Base-by-base conservation (phyloP, 64 coral and sea anemone genomes). In the Pocillopora damicornis region DNA sequence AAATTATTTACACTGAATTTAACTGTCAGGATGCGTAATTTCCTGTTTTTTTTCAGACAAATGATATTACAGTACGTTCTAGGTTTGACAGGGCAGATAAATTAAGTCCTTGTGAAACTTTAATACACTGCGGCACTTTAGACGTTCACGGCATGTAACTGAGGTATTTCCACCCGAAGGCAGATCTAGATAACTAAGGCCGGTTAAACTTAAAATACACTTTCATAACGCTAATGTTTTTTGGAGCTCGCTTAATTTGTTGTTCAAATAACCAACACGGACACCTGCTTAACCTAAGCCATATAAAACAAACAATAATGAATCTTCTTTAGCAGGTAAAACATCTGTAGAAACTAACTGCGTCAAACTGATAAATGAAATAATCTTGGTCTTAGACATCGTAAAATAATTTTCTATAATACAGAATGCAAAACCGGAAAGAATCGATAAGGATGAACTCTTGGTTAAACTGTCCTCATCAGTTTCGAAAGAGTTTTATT, bases 231-330 rank as follows among this genome's bases (percentile, higher is more conserved):
- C 16, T 57, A 20, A 20, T 17, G 9, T 16, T 51, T 45, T 20
- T 58, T 56, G 8, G 73, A 18, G 37, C 37, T 77, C 57, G 37
- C 18, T 57, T 51, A 77, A 77, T 77, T 57, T 38, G 57, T 58
- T 56, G 22, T 15, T 22, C 75, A 57, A 38, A 30, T 30, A 71
- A 9, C 67, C 17, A 45, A 58, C 16, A 45, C 38, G 75, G 18
- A 6, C 0, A n/a, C 42, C 57, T 77, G 6, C 45, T 77, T 77
- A 22, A 77, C 16, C 45, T 8, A 22, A 17, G 45, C 20, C 20
- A 57, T 77, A 17, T 77, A 77, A 77, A 11, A 9, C 42, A 77
- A 77, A 77, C 75, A 77, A 6, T 57, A 77, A 77, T 58, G 56
- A 58, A 18, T 42, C 3, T 20, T 51, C 10, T 77, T 58, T 15